Conservation (phyloP, 2,113 vertebrate species). For the Puntigrus tetrazona region DNA sequence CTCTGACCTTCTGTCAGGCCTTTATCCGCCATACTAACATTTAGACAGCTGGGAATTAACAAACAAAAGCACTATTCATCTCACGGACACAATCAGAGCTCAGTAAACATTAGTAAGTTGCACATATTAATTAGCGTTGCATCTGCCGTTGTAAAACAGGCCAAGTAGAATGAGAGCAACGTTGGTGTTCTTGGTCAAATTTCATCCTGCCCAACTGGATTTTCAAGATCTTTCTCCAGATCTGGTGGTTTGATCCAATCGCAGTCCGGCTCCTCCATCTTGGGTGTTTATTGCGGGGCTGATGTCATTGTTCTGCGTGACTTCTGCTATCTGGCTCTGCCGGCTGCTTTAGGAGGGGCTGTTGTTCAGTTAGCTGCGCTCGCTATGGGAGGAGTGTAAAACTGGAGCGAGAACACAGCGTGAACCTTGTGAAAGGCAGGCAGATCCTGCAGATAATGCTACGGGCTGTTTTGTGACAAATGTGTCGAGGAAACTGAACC, state of each 20-base stretch:
- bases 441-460: neutral
- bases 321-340: constrained; percentile 65
- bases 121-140: constrained; percentile 22
- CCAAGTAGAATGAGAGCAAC: neutral
- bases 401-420: constrained; percentile 1
- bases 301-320: constrained; percentile 45
- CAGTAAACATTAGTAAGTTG: constrained; percentile 28
- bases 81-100: neutral
- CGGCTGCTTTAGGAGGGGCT: constrained; percentile 66
- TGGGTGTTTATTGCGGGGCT: constrained; percentile 34
- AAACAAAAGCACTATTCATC: constrained; percentile 44
- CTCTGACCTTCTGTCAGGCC: constrained; percentile 1
- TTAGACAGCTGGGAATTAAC: constrained; percentile 38
- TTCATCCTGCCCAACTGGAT: neutral
- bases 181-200: neutral
- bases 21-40: constrained; percentile 19
- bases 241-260: neutral
- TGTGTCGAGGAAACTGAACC: constrained; percentile 7
- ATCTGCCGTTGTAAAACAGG: neutral
- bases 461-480: constrained; percentile 7
- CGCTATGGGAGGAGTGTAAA: constrained; percentile 5
- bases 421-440: neutral
- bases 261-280: constrained; percentile 4
- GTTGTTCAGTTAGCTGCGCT: constrained; percentile 56
- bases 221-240: constrained; percentile 18